phyloP scores from a whole-genome alignment of 2,888 invertebrate species.

The Cistogaster globosa region DNA sequence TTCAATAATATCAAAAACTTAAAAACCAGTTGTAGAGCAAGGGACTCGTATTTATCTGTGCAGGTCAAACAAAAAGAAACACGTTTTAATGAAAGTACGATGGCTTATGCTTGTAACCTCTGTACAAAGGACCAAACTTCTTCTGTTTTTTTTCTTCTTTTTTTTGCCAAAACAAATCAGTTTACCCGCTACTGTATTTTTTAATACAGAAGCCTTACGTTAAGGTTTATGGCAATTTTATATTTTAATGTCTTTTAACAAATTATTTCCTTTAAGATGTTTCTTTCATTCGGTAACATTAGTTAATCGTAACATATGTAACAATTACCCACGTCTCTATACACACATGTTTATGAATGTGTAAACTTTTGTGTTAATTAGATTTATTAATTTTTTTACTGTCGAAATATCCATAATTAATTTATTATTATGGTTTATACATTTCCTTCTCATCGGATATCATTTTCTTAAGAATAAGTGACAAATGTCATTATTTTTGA shows the following conservation, averaged over 20 bases:
- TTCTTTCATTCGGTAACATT: background rate
- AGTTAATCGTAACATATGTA: background rate
- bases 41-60: background rate
- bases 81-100: too few relatives aligned
- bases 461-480: too few relatives aligned
- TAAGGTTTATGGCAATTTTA: conserved; percentile 67
- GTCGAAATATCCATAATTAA: too few relatives aligned
- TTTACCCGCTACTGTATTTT: conserved; percentile 60
- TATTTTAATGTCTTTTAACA: conserved; percentile 53
- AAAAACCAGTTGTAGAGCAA: too few relatives aligned
- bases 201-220: conserved; percentile 68
- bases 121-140: background rate
- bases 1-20: too few relatives aligned
- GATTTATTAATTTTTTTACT: too few relatives aligned
- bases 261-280: conserved; percentile 2
- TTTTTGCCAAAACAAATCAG: conserved; percentile 56
- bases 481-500: too few relatives aligned
- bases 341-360: background rate
- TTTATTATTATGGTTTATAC: too few relatives aligned
- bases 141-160: conserved; percentile 23
- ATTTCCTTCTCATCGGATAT: too few relatives aligned
- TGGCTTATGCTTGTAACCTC: conserved; percentile 28
- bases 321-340: background rate
- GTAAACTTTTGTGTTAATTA: too few relatives aligned
- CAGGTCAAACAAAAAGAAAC: background rate